Base-by-base conservation (phyloP, 2,797 vertebrate genomes). In the Notolabrus celidotus region DNA sequence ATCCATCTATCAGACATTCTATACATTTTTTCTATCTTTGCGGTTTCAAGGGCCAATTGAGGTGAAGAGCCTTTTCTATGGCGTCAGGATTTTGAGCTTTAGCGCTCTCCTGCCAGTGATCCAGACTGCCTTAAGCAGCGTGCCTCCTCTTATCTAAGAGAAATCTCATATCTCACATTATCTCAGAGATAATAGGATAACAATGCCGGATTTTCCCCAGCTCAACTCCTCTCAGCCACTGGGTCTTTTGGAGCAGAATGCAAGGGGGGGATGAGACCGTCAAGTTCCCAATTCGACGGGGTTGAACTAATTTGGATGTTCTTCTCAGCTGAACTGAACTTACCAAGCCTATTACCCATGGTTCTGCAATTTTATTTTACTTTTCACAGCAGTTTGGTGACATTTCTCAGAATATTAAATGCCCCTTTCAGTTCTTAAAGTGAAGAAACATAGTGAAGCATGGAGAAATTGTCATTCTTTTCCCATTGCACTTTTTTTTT, bases 91-190 rank as follows among this genome's bases (percentile, higher is more conserved):
- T 79, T 84, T 71, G 82, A 87, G 86, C 79, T 83, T 81, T 80
- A 82, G 58, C 79, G 67, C 75, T 77, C 82, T 83, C 75, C 77
- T 76, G 75, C 52, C 71, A 77, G 77, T 77, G 71, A 91, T 85
- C 80, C 25, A 79, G 74, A 86, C 60, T 23, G 81, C 83, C 86
- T 86, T 80, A 76, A 90, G 88, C 74, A 60, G 68, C 10, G 33
- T 39, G 82, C 79, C 78, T 85, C 71, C 55, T 79, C 88, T 87
- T 83, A 83, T 89, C 82, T 71, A 62, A 79, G 67, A 73, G 67
- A 72, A 78, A 86, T 85, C 87, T 88, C 83, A 74, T 80, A 83
- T 87, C 90, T 85, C 85, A 81, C 74, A 88, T 90, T 87, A 89
- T 88, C 82, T 80, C 66, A 9, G 51, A 77, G 81, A 87, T 87